A percentile compares a stretch with the other conserved stretches of the same genome.
Conservation (phyloP, 1,140 invertebrate species). For the Agrilus planipennis region DNA sequence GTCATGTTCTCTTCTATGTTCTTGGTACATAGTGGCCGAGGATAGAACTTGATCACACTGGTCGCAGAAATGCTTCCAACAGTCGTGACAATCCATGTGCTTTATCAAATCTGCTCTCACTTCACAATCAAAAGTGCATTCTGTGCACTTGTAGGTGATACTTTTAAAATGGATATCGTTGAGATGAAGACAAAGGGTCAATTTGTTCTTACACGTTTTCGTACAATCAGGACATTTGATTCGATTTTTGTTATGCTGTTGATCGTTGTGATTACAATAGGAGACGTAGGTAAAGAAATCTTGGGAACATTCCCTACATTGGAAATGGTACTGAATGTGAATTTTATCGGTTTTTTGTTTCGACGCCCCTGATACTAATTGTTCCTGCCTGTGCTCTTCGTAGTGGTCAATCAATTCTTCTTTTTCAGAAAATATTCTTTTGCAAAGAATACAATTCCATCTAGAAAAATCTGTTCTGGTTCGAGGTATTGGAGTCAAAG, state of each 20-base stretch:
- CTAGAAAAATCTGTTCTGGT: too few species aligned
- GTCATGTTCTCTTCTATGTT: conserved; percentile 48
- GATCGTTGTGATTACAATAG: too few species aligned
- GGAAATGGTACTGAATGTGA: too few species aligned
- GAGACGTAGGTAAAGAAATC: too few species aligned
- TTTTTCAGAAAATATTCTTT: conserved; percentile 7
- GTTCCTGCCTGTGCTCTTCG: conserved; percentile 15
- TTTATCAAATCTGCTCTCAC: not conserved
- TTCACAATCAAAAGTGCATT: not conserved
- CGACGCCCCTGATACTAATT: too few species aligned
- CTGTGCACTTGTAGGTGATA: conserved; percentile 7
- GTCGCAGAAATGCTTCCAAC: conserved; percentile 4
- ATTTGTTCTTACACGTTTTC: not conserved
- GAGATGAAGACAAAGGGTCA: not conserved
- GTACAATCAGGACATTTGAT: not conserved
- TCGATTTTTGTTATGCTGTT: too few species aligned
- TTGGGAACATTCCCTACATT: too few species aligned
- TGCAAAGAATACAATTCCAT: conserved; percentile 16
- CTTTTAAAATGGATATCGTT: not conserved
- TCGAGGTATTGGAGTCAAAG: too few species aligned
- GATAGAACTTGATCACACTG: conserved; percentile 12
- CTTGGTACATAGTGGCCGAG: conserved; percentile 21
- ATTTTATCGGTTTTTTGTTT: too few species aligned
- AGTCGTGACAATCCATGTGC: not conserved
- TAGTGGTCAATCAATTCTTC: conserved; percentile 14